Evolutionary conservation across 1,140 invertebrate species (phyloP).

Genomic region (Diachasma alloeum): DNA sequence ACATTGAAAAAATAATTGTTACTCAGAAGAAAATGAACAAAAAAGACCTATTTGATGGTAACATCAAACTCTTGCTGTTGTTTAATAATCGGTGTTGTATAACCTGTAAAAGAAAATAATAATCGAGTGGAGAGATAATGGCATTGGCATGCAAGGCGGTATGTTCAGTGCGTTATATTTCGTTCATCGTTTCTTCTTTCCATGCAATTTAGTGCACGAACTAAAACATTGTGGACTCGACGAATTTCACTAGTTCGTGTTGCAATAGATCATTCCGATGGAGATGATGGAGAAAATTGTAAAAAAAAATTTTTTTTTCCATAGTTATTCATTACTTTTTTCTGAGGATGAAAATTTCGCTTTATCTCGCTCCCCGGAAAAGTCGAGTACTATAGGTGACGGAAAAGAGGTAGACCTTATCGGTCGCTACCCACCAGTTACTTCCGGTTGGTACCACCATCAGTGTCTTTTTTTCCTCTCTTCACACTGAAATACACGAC

Average conservation of each 20-base stretch:
- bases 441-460: neutral
- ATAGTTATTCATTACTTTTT: neutral
- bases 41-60: neutral
- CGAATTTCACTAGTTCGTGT: neutral
- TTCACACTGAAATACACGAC: neutral
- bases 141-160: conserved; percentile 32
- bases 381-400: neutral
- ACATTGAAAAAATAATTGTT: neutral
- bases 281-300: neutral
- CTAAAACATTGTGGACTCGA: conserved; percentile 25
- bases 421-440: neutral
- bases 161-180: conserved; percentile 9
- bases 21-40: neutral
- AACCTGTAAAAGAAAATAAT: conserved; percentile 22
- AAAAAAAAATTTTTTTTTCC: neutral
- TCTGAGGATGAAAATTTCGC: neutral
- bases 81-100: neutral
- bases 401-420: neutral
- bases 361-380: neutral
- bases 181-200: conserved; percentile 22
- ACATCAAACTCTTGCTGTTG: neutral
- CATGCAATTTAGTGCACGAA: conserved; percentile 33
- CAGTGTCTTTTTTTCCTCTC: neutral
- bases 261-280: conserved; percentile 11
- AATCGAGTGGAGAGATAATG: conserved; percentile 18